A percentile compares a stretch with the other conserved stretches of the same genome.
phyloP scores from a whole-genome alignment of 2,888 invertebrate species.

The Thysanoteuthis rhombus region DNA sequence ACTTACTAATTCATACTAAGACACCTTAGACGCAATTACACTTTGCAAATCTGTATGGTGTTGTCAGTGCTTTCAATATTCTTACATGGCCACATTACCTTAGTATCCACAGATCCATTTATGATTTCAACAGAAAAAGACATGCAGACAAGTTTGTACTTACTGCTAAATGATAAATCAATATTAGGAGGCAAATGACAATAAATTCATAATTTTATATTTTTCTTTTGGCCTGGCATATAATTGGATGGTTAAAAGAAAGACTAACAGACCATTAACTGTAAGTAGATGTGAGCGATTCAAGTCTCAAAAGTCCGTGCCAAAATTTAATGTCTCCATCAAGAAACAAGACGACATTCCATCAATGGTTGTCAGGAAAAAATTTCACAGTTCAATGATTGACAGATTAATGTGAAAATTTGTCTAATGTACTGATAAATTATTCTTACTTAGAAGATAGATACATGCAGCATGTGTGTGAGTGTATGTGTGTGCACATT shows the following conservation, averaged over 20 bases:
- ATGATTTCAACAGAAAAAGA: too few species aligned
- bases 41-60: too few species aligned
- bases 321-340: background rate
- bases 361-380: background rate
- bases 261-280: background rate
- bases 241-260: background rate
- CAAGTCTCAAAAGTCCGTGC: background rate
- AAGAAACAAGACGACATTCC: background rate
- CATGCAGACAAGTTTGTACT: too few species aligned
- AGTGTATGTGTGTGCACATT: background rate
- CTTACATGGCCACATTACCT: too few species aligned
- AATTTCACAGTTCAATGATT: background rate
- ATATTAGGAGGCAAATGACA: background rate
- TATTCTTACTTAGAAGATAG: conserved; percentile 1
- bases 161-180: too few species aligned
- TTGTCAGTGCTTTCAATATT: too few species aligned
- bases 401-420: background rate
- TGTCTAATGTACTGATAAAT: conserved; percentile 27
- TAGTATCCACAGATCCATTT: too few species aligned
- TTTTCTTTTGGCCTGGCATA: background rate
- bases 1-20: too few species aligned
- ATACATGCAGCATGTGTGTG: background rate
- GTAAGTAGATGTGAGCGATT: background rate
- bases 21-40: too few species aligned
- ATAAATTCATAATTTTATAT: background rate